Base-by-base conservation (phyloP, 2,888 invertebrate species). In the Nomada ruficornis region DNA sequence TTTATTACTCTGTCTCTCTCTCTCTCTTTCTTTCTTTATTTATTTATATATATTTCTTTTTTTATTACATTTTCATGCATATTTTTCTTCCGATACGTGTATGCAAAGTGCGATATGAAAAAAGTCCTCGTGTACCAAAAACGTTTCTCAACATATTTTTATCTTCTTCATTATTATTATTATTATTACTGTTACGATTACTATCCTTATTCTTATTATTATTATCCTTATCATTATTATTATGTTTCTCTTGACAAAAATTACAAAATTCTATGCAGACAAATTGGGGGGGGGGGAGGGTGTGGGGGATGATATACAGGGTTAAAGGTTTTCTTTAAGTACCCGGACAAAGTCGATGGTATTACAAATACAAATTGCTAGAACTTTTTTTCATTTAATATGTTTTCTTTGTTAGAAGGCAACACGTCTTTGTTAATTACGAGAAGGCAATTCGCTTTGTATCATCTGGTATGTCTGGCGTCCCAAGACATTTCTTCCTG, bases 361-460 rank as follows among this genome's bases (percentile, higher is more conserved):
- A 89, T 88, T 88, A 87, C 83, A 82, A 71, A 88, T 90, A 91
- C 88, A 89, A 87, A 86, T 87, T 86, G 85, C 86, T 89, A 87
- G 84, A 91, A 90, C 86, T 86, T 89, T 86, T 81, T 55, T 89
- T 84, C 63, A 85, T 86, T 89, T 84, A 83, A 89, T 86, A 84
- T 86, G 86, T 88, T 88, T 89, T 86, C 90, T 90, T 91, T 90
- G 87, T 91, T 91, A 92, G 89, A 93, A 94, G 93, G 93, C 93
- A 94, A 94, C 93, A 89, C 89, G 91, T 93, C 90, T 91, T 92
- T 92, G 91, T 92, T 92, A 90, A 91, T 92, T 89, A 91, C 88
- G 89, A 92, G 91, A 94, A 94, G 93, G 93, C 93, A 94, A 92
- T 93, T 91, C 88, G 91, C 90, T 94, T 94, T 94, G 93, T 94